Evolutionary conservation across 2,113 vertebrate species (phyloP), one percentile per base, ranked within the genome.

Genomic region (Conger conger): DNA sequence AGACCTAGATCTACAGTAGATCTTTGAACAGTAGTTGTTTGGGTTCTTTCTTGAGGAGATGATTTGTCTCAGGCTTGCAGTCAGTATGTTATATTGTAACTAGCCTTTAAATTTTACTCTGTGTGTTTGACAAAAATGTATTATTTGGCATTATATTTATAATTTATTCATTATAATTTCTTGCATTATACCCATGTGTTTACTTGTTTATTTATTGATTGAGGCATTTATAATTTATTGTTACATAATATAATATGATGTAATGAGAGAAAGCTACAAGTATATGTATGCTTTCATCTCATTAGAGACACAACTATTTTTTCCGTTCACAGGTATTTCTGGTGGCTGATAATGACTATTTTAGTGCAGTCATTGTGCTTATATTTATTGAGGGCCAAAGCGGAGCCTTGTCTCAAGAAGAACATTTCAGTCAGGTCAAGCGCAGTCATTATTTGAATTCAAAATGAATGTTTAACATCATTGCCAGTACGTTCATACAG

Each of bases 361-460:
- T 83, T 76, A 83, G 68, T 42, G 42, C n/a, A 76, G 68, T 23
- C 40, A 33, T 83, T 45, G 68, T 42, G n/a, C 17, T 76, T 84
- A 23, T 84, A 84, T 78, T 84, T 36, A 84, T 79, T 33, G 54
- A 15, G 38, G 35, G 33, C 76, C n/a, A 84, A 78, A 84, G 30
- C 9, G 11, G 45, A 37, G 42, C 76, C 18, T 79, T 2, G 35
- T 57, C 73, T n/a, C 36, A 42, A 17, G 76, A 18, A 1, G 9
- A 15, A 37, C 53, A 35, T 73, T 23, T 53, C 9, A 23, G 30
- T 23, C 83, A 27, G 76, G 76, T 79, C 33, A 84, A 84, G 83
- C 17, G 20, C 68, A 73, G 68, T 77, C 40, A 79, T 78, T 57
- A 57, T 54, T 84, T 27, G 30, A 73, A 73, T 33, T 13, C 68